Evolutionary conservation across 2,888 invertebrate species (phyloP).

Genomic region (Aricia artaxerxes): DNA sequence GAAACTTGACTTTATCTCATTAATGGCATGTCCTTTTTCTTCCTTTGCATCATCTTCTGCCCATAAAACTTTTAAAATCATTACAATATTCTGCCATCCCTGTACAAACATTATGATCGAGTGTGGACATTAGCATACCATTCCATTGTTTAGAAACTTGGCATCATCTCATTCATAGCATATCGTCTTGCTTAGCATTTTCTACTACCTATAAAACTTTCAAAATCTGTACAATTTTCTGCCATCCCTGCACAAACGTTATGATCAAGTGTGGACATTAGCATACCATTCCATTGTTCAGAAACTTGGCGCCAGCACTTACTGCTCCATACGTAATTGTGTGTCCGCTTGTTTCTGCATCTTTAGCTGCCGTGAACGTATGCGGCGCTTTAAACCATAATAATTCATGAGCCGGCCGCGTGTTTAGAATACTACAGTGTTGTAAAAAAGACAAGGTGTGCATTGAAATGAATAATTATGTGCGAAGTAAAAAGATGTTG

Average conservation of each 20-base stretch:
- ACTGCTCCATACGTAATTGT: constrained; percentile 70
- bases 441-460: constrained; percentile 41
- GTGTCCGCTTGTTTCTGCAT: constrained; percentile 65
- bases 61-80: not conserved
- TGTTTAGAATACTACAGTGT: constrained; percentile 52
- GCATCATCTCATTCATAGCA: constrained; percentile 48
- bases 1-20: constrained; percentile 55
- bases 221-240: not conserved
- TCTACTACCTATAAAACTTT: no score
- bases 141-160: constrained; percentile 77
- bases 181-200: constrained; percentile 58
- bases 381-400: constrained; percentile 61
- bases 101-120: constrained; percentile 64
- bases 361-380: constrained; percentile 56
- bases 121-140: constrained; percentile 65
- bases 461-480: constrained; percentile 37
- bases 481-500: constrained; percentile 14
- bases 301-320: constrained; percentile 71
- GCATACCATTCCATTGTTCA: constrained; percentile 74
- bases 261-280: constrained; percentile 70
- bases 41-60: no score
- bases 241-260: constrained; percentile 55
- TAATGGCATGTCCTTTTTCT: no score
- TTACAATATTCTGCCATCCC: not conserved
- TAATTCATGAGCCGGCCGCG: constrained; percentile 60